Conservation (phyloP, 2,888 invertebrate species). For the Tetragonula carbonaria region DNA sequence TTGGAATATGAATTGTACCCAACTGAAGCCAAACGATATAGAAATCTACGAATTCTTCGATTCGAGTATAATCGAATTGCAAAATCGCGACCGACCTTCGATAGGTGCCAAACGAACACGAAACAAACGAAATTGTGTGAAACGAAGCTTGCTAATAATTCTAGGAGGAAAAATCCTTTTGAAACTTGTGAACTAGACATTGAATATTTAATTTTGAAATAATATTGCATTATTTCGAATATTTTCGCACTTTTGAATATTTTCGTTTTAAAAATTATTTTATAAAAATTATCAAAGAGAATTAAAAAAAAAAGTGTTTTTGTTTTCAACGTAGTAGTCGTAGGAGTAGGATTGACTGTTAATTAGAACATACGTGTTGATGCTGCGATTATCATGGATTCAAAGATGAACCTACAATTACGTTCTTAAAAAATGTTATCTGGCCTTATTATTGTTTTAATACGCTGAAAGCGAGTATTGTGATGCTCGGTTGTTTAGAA, state of each 20-base stretch:
- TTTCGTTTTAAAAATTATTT: too few relatives aligned
- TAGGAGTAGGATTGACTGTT: neutral
- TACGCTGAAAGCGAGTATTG: neutral
- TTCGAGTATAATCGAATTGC: neutral
- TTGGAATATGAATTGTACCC: constrained; percentile 28
- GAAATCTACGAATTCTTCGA: neutral
- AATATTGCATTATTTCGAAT: too few relatives aligned
- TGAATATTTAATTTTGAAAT: too few relatives aligned
- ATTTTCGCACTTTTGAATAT: too few relatives aligned
- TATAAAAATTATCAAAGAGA: neutral
- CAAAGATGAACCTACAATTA: neutral
- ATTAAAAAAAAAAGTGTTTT: neutral
- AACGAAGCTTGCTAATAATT: neutral
- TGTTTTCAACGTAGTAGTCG: neutral
- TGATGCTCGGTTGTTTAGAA: neutral
- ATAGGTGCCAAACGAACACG: neutral
- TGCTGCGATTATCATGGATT: neutral
- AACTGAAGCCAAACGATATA: constrained; percentile 1
- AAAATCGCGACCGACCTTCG: neutral
- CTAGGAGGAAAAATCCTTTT: neutral
- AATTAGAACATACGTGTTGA: neutral
- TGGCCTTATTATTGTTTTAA: neutral
- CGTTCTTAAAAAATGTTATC: neutral
- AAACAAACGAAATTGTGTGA: neutral
- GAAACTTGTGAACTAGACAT: too few relatives aligned